Evolutionary conservation across 2,888 invertebrate genomes (phyloP), one percentile per base, ranked within the genome.

Genomic region (Pterostichus niger): DNA sequence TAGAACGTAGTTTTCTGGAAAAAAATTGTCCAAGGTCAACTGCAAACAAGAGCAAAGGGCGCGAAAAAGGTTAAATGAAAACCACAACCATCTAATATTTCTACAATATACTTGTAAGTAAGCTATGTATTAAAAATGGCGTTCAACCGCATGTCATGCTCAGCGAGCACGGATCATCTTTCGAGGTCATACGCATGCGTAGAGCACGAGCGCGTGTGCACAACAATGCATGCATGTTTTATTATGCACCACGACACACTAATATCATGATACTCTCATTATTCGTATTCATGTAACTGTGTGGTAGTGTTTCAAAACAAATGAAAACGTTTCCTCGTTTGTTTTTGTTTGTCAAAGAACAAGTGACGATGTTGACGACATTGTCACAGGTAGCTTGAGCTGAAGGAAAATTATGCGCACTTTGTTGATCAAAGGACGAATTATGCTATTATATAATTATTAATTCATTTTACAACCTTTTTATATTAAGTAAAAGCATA

Each of bases 221-320:
- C 52, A 56, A 76, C 76, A 76, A 76, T 54, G 76, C 35, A 54
- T 76, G 56, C 56, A 76, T 15, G 76, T 76, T 33, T 76, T 76
- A 76, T 68, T 68, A 44, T 40, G 17, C 76, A 33, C 54, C 6
- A 33, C 33, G 56, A 56, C 15, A 52, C 68, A 15, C 24, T 76
- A 76, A 76, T 80, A 80, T 64, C 52, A 80, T 80, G 68, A 80
- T 80, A 80, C 80, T 44, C 35, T 80, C 80, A 68, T 80, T 80
- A 80, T 80, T 80, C 68, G 31, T 68, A 15, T 80, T 31, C 80
- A 68, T 33, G 80, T 68, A 80, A 64, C 79, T 64, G 61, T 76
- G 17, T 33, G 49, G 40, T 49, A 7, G 13, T 52, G 31, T 40
- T 68, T 44, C 31, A 15, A 56, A 77, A 77, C 79, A 79, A 80